Percentiles rank a stretch among this genome's conserved stretches.
phyloP scores from a whole-genome alignment of 2,888 invertebrate species.

The Diaprepes abbreviatus region DNA sequence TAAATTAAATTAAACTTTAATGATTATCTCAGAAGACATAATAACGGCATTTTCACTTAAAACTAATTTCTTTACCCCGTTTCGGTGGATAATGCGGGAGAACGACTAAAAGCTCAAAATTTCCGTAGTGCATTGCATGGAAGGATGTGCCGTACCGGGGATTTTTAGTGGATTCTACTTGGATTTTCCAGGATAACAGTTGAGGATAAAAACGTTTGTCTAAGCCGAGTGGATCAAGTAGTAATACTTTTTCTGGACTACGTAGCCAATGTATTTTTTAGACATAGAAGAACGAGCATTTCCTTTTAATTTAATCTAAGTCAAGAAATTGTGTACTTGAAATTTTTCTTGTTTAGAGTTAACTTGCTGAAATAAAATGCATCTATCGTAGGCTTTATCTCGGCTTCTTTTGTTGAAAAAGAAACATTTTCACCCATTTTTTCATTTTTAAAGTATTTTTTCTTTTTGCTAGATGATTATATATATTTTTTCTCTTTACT shows the following conservation, averaged over 20 bases:
- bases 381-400: no score
- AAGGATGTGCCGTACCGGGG: background rate
- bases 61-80: conserved; percentile 11
- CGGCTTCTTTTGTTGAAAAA: no score
- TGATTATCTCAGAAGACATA: background rate
- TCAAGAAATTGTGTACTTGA: no score
- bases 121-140: background rate
- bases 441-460: no score
- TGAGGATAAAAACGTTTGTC: background rate
- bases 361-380: no score
- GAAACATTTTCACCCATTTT: no score
- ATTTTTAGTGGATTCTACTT: conserved; percentile 1
- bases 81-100: background rate
- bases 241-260: background rate
- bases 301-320: no score
- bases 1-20: background rate
- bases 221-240: background rate
- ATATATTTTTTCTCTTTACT: no score
- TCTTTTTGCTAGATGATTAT: no score
- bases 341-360: no score
- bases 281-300: no score
- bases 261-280: no score
- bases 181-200: background rate
- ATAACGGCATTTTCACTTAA: conserved; percentile 9
- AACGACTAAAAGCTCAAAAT: background rate